These are phyloP conservation scores for Capitulum mitella DNA, from an alignment of 2,888 invertebrate species.

Conservation along the genomic window DNA sequence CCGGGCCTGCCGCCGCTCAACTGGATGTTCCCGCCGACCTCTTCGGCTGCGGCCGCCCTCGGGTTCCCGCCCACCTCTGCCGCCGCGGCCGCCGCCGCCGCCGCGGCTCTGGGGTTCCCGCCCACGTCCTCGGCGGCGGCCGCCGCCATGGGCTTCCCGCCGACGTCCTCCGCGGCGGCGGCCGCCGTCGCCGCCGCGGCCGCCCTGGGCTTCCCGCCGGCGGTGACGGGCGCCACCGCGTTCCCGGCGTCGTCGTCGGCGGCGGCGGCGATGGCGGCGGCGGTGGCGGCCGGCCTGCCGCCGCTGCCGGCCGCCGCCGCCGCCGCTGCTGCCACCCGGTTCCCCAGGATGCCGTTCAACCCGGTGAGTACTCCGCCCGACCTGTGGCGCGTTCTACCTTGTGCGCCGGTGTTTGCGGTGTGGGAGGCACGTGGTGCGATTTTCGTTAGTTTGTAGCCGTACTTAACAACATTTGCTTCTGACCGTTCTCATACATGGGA, in stretches of 20 bases:
- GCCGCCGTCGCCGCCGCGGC: conserved; percentile 47
- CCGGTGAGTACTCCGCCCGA: conserved; percentile 7
- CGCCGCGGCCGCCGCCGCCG: too few species aligned
- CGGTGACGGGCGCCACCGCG: conserved; percentile 39
- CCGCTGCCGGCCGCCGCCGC: not conserved
- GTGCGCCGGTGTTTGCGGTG: too few species aligned
- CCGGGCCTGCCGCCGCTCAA: not conserved
- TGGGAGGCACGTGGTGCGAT: too few species aligned
- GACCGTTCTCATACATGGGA: too few species aligned
- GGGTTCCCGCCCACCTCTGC: not conserved
- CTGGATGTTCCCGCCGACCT: not conserved
- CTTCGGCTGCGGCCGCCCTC: not conserved
- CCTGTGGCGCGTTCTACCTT: too few species aligned
- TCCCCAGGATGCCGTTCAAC: not conserved
- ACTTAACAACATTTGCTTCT: too few species aligned
- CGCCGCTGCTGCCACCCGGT: not conserved
- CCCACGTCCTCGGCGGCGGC: conserved; percentile 40
- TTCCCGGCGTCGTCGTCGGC: conserved; percentile 50
- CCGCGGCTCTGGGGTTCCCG: not conserved
- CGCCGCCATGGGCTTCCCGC: conserved; percentile 55
- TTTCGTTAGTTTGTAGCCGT: too few species aligned
- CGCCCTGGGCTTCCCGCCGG: not conserved
- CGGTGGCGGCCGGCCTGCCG: not conserved
- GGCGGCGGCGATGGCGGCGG: not conserved
- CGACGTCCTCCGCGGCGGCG: conserved; percentile 41